Conservation (phyloP, 2,888 invertebrate genomes). For the Tupiocoris notatus region DNA sequence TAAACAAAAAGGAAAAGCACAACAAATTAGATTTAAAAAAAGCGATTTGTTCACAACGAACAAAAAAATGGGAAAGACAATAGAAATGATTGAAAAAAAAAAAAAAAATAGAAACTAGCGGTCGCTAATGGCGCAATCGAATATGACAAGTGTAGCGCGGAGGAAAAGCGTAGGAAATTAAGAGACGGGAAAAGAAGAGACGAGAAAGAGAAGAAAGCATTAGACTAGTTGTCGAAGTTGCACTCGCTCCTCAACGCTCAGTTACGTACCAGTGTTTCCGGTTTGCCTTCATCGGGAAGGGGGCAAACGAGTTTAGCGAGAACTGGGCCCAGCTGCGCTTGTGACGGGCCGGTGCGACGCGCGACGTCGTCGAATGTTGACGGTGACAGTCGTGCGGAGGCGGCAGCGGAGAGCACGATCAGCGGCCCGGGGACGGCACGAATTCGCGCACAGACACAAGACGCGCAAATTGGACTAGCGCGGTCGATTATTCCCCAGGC, state of each 20-base stretch:
- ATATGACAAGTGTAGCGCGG: no score
- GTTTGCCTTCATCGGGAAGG: conserved; percentile 42
- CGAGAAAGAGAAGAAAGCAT: neutral
- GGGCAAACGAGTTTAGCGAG: conserved; percentile 42
- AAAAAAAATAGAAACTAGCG: no score
- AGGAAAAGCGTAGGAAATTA: neutral
- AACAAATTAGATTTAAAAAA: no score
- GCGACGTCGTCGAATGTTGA: neutral
- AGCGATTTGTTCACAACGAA: no score
- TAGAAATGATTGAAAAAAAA: neutral
- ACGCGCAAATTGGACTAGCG: neutral
- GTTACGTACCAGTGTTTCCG: conserved; percentile 44
- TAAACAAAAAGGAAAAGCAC: no score
- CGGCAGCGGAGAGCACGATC: neutral
- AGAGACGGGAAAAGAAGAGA: neutral
- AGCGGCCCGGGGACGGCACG: neutral
- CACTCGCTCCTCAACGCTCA: neutral
- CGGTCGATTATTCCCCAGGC: neutral
- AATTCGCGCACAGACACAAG: neutral
- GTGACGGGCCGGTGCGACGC: neutral
- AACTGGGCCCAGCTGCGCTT: conserved; percentile 15
- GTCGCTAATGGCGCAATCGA: no score
- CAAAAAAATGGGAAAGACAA: neutral
- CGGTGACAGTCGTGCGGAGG: neutral
- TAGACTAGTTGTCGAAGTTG: neutral